Percentiles rank a stretch among this genome's conserved stretches.
Conservation (phyloP, 1,140 invertebrate genomes). For the Amphibalanus amphitrite region DNA sequence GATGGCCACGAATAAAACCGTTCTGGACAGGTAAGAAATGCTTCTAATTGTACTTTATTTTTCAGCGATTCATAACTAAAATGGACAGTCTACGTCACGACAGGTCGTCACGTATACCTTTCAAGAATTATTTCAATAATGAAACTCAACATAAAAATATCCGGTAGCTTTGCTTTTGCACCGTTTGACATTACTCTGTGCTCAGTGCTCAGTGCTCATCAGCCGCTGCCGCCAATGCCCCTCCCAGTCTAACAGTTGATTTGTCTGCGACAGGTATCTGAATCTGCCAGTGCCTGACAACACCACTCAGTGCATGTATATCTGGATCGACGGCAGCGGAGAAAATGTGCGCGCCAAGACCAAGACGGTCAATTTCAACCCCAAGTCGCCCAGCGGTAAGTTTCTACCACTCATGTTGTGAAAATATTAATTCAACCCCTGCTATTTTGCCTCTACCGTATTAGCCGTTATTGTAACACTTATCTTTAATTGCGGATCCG, state of each 20-base stretch:
- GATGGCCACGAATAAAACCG: constrained; percentile 11
- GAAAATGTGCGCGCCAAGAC: constrained; percentile 77
- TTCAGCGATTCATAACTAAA: too few relatives aligned
- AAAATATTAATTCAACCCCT: too few relatives aligned
- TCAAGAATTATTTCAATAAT: not conserved
- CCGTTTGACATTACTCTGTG: not conserved
- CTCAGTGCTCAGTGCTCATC: not conserved
- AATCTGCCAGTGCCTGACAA: constrained; percentile 55
- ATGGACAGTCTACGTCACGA: too few relatives aligned
- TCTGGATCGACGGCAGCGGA: constrained; percentile 92
- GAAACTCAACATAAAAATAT: not conserved
- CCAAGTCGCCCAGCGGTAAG: constrained; percentile 45
- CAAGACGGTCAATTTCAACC: constrained; percentile 59
- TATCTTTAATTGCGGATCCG: too few relatives aligned
- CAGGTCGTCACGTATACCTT: too few relatives aligned
- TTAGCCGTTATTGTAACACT: too few relatives aligned
- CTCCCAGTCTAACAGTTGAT: too few relatives aligned
- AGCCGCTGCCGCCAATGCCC: too few relatives aligned
- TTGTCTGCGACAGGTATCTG: constrained; percentile 44
- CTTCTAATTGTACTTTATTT: not conserved
- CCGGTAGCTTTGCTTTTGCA: not conserved
- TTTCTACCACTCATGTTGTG: not conserved
- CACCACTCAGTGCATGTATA: constrained; percentile 65
- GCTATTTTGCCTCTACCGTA: too few relatives aligned
- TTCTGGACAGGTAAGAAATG: constrained; percentile 8